Conservation (phyloP, 2,888 invertebrate species). For the Notocelia uddmanniana region DNA sequence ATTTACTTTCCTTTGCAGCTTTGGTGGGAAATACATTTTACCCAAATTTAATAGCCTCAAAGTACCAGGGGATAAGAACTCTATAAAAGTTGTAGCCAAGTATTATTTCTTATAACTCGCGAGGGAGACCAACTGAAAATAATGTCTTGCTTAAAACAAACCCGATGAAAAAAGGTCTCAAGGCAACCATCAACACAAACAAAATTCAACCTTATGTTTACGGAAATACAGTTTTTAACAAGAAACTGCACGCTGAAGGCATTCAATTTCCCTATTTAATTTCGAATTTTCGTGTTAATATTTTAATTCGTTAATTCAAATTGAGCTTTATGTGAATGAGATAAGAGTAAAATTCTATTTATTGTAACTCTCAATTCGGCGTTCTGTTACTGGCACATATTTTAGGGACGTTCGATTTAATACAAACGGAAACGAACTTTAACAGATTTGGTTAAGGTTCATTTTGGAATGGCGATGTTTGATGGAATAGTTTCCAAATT, state of each 20-base stretch:
- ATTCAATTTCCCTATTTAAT: slow-evolving; percentile 8
- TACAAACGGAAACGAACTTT: background rate
- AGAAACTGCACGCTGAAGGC: background rate
- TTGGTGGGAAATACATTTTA: background rate
- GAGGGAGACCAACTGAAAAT: slow-evolving; percentile 17
- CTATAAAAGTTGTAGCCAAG: slow-evolving; percentile 24
- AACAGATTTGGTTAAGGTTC: background rate
- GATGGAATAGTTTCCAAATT: slow-evolving; percentile 44
- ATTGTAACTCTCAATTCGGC: background rate
- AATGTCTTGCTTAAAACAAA: slow-evolving; percentile 17
- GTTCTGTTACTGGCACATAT: slow-evolving; percentile 13
- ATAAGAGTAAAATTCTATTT: slow-evolving; percentile 14
- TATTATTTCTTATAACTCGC: slow-evolving; percentile 30
- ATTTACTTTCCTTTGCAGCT: too few species aligned
- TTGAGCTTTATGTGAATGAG: background rate
- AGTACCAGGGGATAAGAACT: slow-evolving; percentile 28
- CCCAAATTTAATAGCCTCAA: slow-evolving; percentile 18
- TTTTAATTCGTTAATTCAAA: slow-evolving; percentile 19
- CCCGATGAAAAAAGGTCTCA: background rate
- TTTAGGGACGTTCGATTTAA: background rate
- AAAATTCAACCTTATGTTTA: background rate
- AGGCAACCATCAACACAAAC: background rate
- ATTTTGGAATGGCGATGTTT: background rate
- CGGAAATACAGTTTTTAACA: background rate
- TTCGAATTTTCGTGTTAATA: slow-evolving; percentile 9